A percentile compares a stretch with the other conserved stretches of the same genome.
These are phyloP conservation scores for Orchesellides sinensis DNA, from an alignment of 2,888 invertebrate species.

Conservation along the genomic window DNA sequence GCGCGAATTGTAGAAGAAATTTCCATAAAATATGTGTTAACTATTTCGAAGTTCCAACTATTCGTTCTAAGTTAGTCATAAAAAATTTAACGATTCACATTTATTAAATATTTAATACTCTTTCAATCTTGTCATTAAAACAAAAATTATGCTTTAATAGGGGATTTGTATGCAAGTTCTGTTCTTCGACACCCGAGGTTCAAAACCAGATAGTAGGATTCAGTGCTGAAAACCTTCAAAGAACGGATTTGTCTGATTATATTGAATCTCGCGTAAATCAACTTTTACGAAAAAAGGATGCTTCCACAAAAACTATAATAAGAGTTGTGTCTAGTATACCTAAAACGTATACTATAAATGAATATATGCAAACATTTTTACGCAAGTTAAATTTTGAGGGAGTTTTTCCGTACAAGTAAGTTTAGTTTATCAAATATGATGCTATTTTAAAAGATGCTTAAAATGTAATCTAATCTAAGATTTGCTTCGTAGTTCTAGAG, in stretches of 20 bases:
- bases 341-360: background rate
- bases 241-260: background rate
- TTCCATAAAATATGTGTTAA: background rate
- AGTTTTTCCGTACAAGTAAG: conserved; percentile 17
- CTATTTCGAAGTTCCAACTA: no score
- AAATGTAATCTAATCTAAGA: background rate
- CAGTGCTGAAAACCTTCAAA: background rate
- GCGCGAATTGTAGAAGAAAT: background rate
- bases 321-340: background rate
- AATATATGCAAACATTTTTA: background rate
- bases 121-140: no score
- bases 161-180: no score
- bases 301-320: background rate
- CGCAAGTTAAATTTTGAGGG: background rate
- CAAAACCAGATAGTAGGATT: no score
- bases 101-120: no score
- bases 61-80: no score
- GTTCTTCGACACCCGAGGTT: no score
- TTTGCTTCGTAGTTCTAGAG: background rate
- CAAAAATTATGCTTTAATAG: no score
- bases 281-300: no score
- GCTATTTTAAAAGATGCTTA: background rate
- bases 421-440: background rate
- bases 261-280: background rate
- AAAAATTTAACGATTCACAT: no score